Evolutionary conservation across 2,888 invertebrate genomes (phyloP).

Genomic region (Teleogryllus oceanicus): DNA sequence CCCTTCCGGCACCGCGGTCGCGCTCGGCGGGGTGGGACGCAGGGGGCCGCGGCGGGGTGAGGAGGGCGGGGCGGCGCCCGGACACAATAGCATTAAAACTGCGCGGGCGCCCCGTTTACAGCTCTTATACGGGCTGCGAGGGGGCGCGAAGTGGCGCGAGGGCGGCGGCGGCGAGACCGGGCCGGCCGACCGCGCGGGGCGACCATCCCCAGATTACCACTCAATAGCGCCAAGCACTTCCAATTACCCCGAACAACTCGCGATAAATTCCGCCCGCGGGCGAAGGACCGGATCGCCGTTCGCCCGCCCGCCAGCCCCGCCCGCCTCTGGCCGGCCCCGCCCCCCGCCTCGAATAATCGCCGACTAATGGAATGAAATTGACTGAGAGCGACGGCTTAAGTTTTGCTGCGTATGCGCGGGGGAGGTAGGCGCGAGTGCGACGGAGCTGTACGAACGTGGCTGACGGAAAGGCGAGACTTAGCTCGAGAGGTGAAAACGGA

Average conservation of each 20-base stretch:
- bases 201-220: constrained; percentile 33
- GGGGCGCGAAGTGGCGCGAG: background rate
- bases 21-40: no score
- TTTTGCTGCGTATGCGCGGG: background rate
- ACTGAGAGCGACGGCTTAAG: constrained; percentile 32
- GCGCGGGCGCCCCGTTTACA: constrained; percentile 7
- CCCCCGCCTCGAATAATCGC: constrained; percentile 32
- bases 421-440: background rate
- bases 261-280: constrained; percentile 33
- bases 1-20: no score
- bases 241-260: constrained; percentile 36
- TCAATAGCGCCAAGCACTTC: constrained; percentile 37
- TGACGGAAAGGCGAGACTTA: no score
- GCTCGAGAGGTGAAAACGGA: no score
- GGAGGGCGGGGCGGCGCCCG: background rate
- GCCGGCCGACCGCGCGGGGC: background rate
- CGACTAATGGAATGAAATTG: constrained; percentile 38
- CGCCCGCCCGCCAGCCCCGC: constrained; percentile 12
- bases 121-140: background rate
- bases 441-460: no score
- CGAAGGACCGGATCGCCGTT: background rate
- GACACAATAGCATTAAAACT: constrained; percentile 1
- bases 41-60: no score
- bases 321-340: constrained; percentile 3
- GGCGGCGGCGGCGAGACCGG: background rate